Conservation (phyloP, 30 jellyfish, hydroid and myxozoan genomes). For the Cassiopea xamachana region DNA sequence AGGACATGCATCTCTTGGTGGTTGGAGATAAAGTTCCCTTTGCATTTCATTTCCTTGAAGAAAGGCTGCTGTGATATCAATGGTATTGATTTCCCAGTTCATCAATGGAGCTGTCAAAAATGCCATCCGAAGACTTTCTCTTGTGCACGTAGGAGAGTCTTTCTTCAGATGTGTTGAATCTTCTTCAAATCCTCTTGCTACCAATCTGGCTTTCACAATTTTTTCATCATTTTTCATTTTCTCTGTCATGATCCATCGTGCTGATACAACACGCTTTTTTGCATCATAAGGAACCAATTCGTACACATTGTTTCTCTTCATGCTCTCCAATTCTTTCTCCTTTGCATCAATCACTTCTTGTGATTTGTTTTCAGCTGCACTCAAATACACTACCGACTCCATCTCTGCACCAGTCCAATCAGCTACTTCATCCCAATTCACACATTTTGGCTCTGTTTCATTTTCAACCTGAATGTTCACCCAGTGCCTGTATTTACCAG, state of each 20-base stretch:
- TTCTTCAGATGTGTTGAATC: slow-evolving; percentile 8
- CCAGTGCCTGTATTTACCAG: slow-evolving; percentile 37
- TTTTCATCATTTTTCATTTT: slow-evolving; percentile 2
- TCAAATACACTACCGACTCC: background rate
- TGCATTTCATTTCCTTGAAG: background rate
- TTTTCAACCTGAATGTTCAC: background rate
- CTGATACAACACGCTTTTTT: slow-evolving; percentile 13
- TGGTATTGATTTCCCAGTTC: background rate
- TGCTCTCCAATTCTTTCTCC: background rate
- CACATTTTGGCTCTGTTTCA: background rate
- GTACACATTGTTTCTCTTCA: background rate
- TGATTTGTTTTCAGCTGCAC: background rate
- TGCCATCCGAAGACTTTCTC: slow-evolving; percentile 26
- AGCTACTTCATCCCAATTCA: background rate
- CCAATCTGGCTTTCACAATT: slow-evolving; percentile 33
- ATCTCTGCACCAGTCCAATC: background rate
- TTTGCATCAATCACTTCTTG: background rate
- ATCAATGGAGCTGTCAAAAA: slow-evolving; percentile 27
- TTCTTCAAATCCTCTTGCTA: slow-evolving; percentile 72
- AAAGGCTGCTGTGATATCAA: background rate
- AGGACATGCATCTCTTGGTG: background rate
- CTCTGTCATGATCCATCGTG: slow-evolving; percentile 56
- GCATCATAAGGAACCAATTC: background rate
- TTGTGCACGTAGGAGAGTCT: slow-evolving; percentile 71
- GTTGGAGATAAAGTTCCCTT: background rate